Base-by-base conservation (phyloP, 2,888 invertebrate species). In the Drosophila sordidula region DNA sequence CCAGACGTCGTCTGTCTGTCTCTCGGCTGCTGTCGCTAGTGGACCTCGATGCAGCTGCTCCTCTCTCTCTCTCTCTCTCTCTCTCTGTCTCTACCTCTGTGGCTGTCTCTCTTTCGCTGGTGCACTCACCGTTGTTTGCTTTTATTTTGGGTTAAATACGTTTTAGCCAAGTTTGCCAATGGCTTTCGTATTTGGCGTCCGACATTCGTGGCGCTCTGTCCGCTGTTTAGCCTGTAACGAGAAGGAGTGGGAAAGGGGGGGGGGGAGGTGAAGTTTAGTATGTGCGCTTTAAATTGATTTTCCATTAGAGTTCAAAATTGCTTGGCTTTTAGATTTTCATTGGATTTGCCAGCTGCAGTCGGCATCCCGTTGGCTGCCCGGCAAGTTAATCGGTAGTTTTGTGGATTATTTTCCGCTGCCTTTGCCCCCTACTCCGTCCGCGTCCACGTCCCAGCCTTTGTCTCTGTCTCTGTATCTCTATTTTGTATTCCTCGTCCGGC, bases 271-370 rank as follows among this genome's bases (percentile, higher is more conserved):
- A 38, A 11, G 29, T 29, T 75, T 79, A 71, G 65, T 66, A 72
- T 79, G 66, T 78, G 68, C 63, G 76, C 85, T 84, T 84, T 78
- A 87, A 87, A 85, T 89, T 84, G 89, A 85, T 89, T 85, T 89
- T 89, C 89, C 88, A 89, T 85, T 85, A 89, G 78, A 80, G 85
- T 78, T 89, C 73, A 80, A 86, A 85, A 84, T 87, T 85, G 87
- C 87, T 80, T 89, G 75, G 84, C 80, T 82, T 78, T 85, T 75
- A 70, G 82, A 85, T 83, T 85, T 85, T 85, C 88, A 87, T 87
- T 83, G 82, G 83, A 85, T 87, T 85, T 85, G 88, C 86, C 88
- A 85, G 78, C 82, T 84, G 81, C 74, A 70, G 16, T 62, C 39
- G 66, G 65, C 59, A 57, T 45, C 66, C 64, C 70, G 65, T 64